Evolutionary conservation across 2,888 invertebrate species (phyloP), one percentile per base, ranked within the genome.

Genomic region (Drosophila nr. medialis): DNA sequence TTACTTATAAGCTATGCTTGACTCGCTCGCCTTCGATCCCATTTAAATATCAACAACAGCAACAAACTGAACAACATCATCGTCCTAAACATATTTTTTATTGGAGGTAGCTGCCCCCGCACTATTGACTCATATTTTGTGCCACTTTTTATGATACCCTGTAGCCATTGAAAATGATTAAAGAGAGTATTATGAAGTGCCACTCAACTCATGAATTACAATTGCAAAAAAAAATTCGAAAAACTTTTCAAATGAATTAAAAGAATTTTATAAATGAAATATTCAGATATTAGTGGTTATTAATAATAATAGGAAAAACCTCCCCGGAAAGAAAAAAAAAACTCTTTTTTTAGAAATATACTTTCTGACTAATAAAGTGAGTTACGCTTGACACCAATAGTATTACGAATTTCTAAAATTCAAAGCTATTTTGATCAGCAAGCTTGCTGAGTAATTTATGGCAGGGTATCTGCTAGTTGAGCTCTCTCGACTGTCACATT

Each of bases 41-140:
- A 75, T 80, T 75, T 76, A 67, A 72, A 81, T 71, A 75, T 29
- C 53, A 66, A 62, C 45, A 59, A 72, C 30, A 58, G 11, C 40
- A 51, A 54, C 15, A 42, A 42, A 69, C 55, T 34, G 51, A 60
- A 64, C 64, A 50, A 60, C 32, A 55, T 18, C 38, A 67, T 59
- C 30, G 50, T 59, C 40, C 65, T n/a, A 24, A 48, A 67, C 72
- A 61, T 77, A 79, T 89, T 85, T 83, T 82, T 72, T 59, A 67
- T 72, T 77, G 83, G 77, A 89, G 85, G 90, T 75, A 80, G 73
- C 90, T 77, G 86, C 85, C 90, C 90, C 85, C 85, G 81, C 85
- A 80, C 54, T 36, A 68, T 77, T 80, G 69, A 72, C 74, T 74
- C 73, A 70, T 72, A 64, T 70, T 74, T 64, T 64, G 53, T 51